phyloP scores from a whole-genome alignment of 2,113 vertebrate genomes.

The Brachypodius melanocephalos region DNA sequence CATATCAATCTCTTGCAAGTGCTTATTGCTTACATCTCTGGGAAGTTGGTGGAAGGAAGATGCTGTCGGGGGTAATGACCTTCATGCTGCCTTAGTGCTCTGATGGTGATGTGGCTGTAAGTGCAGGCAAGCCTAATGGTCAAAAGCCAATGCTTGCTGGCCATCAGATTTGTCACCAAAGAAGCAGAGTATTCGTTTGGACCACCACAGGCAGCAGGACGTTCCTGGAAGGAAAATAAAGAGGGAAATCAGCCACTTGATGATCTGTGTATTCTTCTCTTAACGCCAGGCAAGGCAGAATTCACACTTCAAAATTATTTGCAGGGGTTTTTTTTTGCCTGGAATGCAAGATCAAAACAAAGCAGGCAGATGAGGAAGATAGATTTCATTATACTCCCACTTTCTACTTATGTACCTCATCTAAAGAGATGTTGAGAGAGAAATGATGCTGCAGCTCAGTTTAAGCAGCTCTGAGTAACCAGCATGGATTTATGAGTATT shows the following conservation, averaged over 20 bases:
- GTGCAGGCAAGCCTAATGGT: neutral
- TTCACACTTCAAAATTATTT: neutral
- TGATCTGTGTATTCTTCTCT: neutral
- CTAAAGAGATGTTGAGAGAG: neutral
- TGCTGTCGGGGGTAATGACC: slow-evolving; percentile 66
- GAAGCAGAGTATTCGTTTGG: neutral
- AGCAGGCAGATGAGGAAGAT: neutral
- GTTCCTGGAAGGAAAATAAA: neutral
- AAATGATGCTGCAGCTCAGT: neutral
- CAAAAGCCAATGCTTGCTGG: slow-evolving; percentile 24
- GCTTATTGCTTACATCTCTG: slow-evolving; percentile 73
- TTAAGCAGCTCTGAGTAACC: neutral
- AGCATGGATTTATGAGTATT: neutral
- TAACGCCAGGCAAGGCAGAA: neutral
- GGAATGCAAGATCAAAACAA: slow-evolving; percentile 24
- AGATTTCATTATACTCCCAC: neutral
- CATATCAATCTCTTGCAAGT: slow-evolving; percentile 77
- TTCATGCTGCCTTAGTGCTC: slow-evolving; percentile 62
- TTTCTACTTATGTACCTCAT: neutral
- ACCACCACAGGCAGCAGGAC: neutral
- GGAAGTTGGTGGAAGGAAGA: slow-evolving; percentile 68
- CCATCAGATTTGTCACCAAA: slow-evolving; percentile 28
- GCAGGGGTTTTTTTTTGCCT: neutral
- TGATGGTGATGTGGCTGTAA: slow-evolving; percentile 8
- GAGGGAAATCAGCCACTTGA: neutral